Percentiles rank a stretch among this genome's conserved stretches.
These are phyloP conservation scores for Yponomeuta malinellus DNA, from an alignment of 2,888 invertebrate genomes.

Conservation along the genomic window DNA sequence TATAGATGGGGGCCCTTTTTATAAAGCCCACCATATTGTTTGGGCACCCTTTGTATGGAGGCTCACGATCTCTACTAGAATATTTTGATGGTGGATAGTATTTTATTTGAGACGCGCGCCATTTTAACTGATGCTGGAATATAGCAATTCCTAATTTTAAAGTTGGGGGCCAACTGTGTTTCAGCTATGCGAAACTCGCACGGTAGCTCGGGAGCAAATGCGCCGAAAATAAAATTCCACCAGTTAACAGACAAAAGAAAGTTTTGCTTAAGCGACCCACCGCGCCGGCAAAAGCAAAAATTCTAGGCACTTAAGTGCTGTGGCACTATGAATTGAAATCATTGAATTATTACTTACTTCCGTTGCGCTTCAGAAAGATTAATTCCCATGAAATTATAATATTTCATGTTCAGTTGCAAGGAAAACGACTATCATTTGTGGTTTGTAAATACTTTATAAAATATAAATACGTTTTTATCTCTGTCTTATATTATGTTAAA, in stretches of 20 bases:
- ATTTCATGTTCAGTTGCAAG: no score
- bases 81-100: neutral
- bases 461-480: no score
- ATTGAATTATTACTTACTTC: no score
- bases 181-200: slow-evolving; percentile 29
- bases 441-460: no score
- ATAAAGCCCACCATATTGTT: no score
- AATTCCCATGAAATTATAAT: no score
- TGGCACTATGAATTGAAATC: no score
- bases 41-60: no score
- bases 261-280: slow-evolving; percentile 32
- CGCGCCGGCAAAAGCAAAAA: neutral
- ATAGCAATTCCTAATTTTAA: slow-evolving; percentile 40
- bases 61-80: neutral
- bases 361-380: no score
- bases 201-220: slow-evolving; percentile 28
- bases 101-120: neutral
- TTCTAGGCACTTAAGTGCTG: neutral
- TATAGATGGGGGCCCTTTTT: no score
- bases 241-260: slow-evolving; percentile 31
- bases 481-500: no score
- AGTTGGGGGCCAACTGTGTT: slow-evolving; percentile 30
- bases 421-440: no score
- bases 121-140: slow-evolving; percentile 22
- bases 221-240: slow-evolving; percentile 42